Evolutionary conservation across 2,888 invertebrate species (phyloP), one percentile per base, ranked within the genome.

Genomic region (Diogma glabrata): DNA sequence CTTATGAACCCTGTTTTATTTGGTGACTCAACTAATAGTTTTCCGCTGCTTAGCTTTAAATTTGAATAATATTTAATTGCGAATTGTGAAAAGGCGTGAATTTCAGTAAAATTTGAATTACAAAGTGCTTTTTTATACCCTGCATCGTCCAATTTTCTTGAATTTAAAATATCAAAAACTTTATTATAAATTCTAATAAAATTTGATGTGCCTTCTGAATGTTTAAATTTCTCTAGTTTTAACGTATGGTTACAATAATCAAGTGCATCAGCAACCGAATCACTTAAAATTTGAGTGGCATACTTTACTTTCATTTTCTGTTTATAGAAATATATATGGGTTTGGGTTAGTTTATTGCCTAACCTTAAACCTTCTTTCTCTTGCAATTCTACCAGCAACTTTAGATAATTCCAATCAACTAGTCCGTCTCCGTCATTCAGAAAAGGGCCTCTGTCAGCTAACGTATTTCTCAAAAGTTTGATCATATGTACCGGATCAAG

Each of bases 141-240:
- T 3, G 9, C 36, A 36, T 36, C 36, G 9, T 36, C 16, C 4
- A 55, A 36, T 50, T 55, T 54, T 51, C 54, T 57, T 14, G 55
- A 54, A 53, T 60, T 59, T 6, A 59, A 53, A 20, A 60, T 52
- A 53, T 61, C 59, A 52, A 61, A 61, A 2, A 56, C 17, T 49
- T 54, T 49, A 53, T 61, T 59, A 14, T 59, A 40, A n/a, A 53
- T 51, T 47, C 47, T 47, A 9, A 58, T 51, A 51, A 61, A 60
- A 30, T 52, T 24, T 16, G 55, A 47, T 14, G 60, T 60, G 7
- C 55, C 51, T 26, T 28, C 47, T 45, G 56, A 55, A 12, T 52
- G 28, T 53, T 53, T 17, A 55, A 61, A 61, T 43, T 57, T 17
- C 12, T 52, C 47, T 8, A 59, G 47, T 49, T 57, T 47, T 17